These are phyloP conservation scores for Rhizomys pruinosus DNA, from an alignment of 2,113 vertebrate genomes.

Conservation along the genomic window DNA sequence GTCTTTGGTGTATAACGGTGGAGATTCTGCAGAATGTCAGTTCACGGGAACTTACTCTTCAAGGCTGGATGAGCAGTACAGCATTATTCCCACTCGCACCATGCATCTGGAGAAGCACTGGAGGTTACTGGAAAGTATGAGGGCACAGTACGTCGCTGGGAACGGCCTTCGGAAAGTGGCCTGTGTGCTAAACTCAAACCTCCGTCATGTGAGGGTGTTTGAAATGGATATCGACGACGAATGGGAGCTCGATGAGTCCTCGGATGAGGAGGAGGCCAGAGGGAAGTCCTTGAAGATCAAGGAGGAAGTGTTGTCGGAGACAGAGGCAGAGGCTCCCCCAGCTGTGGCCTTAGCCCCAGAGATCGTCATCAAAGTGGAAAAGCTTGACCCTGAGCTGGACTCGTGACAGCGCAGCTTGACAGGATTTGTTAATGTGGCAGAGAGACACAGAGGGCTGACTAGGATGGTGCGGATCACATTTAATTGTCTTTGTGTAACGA, in stretches of 20 bases:
- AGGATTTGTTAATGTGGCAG: neutral
- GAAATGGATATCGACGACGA: constrained; percentile 99
- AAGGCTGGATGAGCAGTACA: constrained; percentile 92
- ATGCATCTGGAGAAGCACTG: constrained; percentile 93
- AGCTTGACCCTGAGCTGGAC: constrained; percentile 78
- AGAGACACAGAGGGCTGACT: neutral
- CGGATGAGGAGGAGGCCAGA: constrained; percentile 87
- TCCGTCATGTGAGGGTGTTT: constrained; percentile 95
- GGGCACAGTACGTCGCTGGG: constrained; percentile 96
- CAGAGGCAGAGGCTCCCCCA: constrained; percentile 68
- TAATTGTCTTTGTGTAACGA: constrained; percentile 28
- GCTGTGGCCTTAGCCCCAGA: constrained; percentile 63
- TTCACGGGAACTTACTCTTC: constrained; percentile 89
- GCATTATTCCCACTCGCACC: constrained; percentile 86
- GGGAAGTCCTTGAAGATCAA: constrained; percentile 77
- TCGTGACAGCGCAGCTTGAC: constrained; percentile 60
- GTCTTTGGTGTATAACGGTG: constrained; percentile 87
- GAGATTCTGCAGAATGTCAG: constrained; percentile 81
- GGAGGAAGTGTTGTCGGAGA: constrained; percentile 77
- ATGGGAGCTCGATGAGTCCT: constrained; percentile 91
- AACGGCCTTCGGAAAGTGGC: constrained; percentile 97
- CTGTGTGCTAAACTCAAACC: constrained; percentile 96
- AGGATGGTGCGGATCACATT: constrained; percentile 2
- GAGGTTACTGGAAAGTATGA: constrained; percentile 96
- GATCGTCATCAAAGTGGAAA: constrained; percentile 78